These are phyloP conservation scores for Drosophila pectinifera DNA, from an alignment of 1,140 invertebrate species.

Conservation along the genomic window DNA sequence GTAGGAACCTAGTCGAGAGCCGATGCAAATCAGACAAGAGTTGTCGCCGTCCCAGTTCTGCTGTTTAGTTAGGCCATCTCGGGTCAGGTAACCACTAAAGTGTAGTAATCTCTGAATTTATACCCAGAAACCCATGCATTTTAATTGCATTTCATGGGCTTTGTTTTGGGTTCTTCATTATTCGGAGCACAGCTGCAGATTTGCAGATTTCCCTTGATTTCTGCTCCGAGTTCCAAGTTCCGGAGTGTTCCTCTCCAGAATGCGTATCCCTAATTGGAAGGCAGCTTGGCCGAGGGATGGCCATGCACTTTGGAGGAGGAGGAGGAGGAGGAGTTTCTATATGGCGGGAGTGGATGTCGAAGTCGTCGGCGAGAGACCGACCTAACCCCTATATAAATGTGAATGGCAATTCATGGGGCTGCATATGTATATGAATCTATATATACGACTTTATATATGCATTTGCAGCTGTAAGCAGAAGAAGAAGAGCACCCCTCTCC, in stretches of 20 bases:
- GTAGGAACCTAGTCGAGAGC: too few species aligned
- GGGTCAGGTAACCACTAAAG: neutral
- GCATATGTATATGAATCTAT: conserved; percentile 25
- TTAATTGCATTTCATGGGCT: neutral
- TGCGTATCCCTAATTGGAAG: conserved; percentile 20
- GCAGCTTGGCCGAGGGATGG: neutral
- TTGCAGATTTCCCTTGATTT: conserved; percentile 4
- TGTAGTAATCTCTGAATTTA: too few species aligned
- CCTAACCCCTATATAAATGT: conserved; percentile 41
- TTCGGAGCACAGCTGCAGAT: conserved; percentile 4
- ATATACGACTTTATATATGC: conserved; percentile 29
- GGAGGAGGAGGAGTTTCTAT: neutral
- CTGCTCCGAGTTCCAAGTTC: conserved; percentile 5
- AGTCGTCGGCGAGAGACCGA: conserved; percentile 22
- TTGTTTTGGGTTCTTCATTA: neutral
- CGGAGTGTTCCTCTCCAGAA: conserved; percentile 9
- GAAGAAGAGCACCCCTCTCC: conserved; percentile 17
- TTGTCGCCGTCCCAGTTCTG: conserved; percentile 17
- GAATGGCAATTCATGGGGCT: conserved; percentile 48
- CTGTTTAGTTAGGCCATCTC: conserved; percentile 3
- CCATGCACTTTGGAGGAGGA: neutral
- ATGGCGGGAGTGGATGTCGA: conserved; percentile 18
- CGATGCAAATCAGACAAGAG: too few species aligned
- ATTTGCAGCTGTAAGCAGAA: conserved; percentile 43
- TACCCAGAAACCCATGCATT: neutral